Percentiles rank a stretch among this genome's conserved stretches.
Evolutionary conservation across 2,113 vertebrate genomes (phyloP).

Genomic region (Rattus norvegicus): DNA sequence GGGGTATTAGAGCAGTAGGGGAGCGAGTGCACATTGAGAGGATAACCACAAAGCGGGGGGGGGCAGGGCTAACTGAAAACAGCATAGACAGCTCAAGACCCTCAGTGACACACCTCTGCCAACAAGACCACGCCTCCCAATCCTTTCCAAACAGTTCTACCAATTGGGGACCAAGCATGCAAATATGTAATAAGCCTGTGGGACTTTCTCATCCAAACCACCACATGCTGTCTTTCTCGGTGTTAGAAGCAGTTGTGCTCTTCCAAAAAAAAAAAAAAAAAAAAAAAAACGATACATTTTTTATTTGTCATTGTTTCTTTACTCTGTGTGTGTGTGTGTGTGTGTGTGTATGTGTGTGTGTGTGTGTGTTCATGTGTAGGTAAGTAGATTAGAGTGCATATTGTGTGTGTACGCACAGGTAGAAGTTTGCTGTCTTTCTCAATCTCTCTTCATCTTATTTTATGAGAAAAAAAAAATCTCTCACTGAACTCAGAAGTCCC

Average conservation of each 20-base stretch:
- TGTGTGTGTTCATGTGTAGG: not conserved
- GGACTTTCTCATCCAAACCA: not conserved
- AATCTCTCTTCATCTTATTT: not conserved
- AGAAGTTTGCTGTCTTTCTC: not conserved
- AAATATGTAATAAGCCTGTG: not conserved
- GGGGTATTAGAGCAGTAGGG: too few species aligned
- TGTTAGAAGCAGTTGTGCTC: not conserved
- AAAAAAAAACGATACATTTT: not conserved
- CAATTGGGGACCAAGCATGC: not conserved
- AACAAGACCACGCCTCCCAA: not conserved
- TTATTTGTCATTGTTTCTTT: not conserved
- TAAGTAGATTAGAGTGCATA: not conserved
- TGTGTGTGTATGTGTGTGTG: not conserved
- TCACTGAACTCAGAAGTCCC: not conserved
- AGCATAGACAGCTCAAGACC: not conserved
- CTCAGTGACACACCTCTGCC: not conserved
- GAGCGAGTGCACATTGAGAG: not conserved
- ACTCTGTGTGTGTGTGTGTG: not conserved
- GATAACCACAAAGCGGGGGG: too few species aligned
- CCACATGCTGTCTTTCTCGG: not conserved
- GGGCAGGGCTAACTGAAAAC: not conserved
- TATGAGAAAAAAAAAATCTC: not conserved
- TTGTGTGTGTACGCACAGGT: not conserved
- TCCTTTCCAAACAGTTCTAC: not conserved
- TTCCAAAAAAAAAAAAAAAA: not conserved